Base-by-base conservation (phyloP, 2,888 invertebrate species). In the Ariolimax columbianus region DNA sequence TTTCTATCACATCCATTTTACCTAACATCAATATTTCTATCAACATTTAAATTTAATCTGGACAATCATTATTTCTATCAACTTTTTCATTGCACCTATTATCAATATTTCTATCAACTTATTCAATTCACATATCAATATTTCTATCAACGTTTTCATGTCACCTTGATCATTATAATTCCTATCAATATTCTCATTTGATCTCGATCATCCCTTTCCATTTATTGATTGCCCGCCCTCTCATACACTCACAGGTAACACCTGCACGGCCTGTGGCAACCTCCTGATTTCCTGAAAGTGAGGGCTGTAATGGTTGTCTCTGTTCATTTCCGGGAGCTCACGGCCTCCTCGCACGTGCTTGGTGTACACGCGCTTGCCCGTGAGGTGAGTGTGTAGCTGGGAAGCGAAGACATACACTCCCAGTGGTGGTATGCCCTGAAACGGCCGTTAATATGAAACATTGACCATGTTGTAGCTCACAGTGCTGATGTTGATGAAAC, bases 231-330 rank as follows among this genome's bases (percentile, higher is more conserved):
- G 7, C 47, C 47, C 47, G 9, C 55, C 55, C 6, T 19, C 23
- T 36, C n/a, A 68, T 26, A 40, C 19, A 79, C 88, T 84, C 86
- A 92, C 92, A 36, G 92, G 92, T 59, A 97, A 93, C 33, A 99
- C 95, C 83, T 95, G 95, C 0, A 97, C 97, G n/a, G 96, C 96
- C 85, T 95, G 95, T 90, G 97, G 97, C 81, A 99, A 95, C 81
- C 96, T 95, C 87, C 99, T 95, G 91, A 99, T 99, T 95, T 99
- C 99, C 94, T 99, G 99, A 94, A 98, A 99, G 95, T 99, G 99
- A 0, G 98, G 97, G 84, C 98, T 98, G 94, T 98, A 99, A 94
- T 98, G 99, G 94, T 97, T 96, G 94, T 99, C 99, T 87, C 96
- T 95, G 94, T 99, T 99, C 30, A 99, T 94, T 78, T 93, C 93